Conservation (phyloP, 2,888 invertebrate species). For the Sminthurinus aureus region DNA sequence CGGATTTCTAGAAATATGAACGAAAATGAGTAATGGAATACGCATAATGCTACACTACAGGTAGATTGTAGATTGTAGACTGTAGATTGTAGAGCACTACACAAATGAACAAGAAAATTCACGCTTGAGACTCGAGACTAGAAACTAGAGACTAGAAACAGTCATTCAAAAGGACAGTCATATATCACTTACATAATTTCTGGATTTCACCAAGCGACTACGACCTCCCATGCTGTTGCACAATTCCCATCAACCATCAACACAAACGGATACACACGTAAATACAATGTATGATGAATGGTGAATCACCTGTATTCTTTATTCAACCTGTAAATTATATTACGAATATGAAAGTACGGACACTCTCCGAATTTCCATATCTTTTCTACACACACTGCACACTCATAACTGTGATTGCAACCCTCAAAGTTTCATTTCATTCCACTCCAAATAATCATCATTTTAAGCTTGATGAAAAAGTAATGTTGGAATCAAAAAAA, state of each 20-base stretch:
- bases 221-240: slow-evolving; percentile 33
- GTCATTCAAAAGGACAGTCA: slow-evolving; percentile 10
- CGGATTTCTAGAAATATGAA: not conserved
- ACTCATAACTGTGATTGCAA: not conserved
- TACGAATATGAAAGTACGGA: too few species aligned
- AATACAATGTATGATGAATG: too few species aligned
- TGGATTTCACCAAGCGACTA: too few species aligned
- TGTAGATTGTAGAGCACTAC: too few species aligned
- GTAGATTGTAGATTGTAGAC: too few species aligned
- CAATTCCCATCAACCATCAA: not conserved
- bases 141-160: not conserved
- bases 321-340: not conserved
- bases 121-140: too few species aligned
- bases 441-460: not conserved
- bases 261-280: not conserved
- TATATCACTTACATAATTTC: slow-evolving; percentile 1
- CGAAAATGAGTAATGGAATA: not conserved
- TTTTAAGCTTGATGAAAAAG: not conserved
- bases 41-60: not conserved
- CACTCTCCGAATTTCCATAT: too few species aligned
- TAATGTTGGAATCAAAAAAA: not conserved
- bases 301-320: not conserved
- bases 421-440: not conserved
- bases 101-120: too few species aligned
- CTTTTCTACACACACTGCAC: not conserved